phyloP scores from a whole-genome alignment of 2,797 vertebrate species.

The Pyrocephalus nanus region DNA sequence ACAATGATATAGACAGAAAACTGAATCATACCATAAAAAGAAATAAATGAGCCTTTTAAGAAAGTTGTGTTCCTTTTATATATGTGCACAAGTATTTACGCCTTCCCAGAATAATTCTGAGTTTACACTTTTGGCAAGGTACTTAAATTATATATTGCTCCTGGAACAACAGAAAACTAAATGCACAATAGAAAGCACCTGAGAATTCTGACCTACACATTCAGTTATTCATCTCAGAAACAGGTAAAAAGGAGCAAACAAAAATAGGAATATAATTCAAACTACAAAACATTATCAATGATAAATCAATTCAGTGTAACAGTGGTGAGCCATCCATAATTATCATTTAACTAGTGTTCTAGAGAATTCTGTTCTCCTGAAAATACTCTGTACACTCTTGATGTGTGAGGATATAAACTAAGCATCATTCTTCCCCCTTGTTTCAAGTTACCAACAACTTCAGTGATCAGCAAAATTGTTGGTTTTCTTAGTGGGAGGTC shows the following conservation, averaged over 20 bases:
- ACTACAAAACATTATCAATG: not conserved
- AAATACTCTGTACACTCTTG: not conserved
- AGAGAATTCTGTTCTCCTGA: not conserved
- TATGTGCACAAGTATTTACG: not conserved
- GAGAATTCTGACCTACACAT: not conserved
- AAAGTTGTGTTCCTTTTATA: not conserved
- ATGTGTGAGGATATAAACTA: not conserved
- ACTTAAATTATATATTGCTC: not conserved
- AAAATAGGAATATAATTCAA: not conserved
- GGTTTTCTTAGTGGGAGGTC: not conserved
- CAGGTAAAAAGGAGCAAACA: not conserved
- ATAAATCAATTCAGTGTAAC: not conserved
- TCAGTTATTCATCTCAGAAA: not conserved
- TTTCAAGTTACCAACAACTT: not conserved
- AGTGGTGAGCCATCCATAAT: not conserved
- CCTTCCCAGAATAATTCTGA: not conserved
- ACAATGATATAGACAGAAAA: not conserved
- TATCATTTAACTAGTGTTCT: not conserved
- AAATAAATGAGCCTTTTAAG: not conserved
- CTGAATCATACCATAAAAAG: not conserved
- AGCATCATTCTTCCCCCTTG: accelerated
- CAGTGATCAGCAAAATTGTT: not conserved
- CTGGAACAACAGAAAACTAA: not conserved
- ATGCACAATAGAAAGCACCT: not conserved
- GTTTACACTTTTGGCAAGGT: not conserved